These are phyloP conservation scores for Laspeyria flexula DNA, from an alignment of 2,888 invertebrate genomes.

Conservation along the genomic window DNA sequence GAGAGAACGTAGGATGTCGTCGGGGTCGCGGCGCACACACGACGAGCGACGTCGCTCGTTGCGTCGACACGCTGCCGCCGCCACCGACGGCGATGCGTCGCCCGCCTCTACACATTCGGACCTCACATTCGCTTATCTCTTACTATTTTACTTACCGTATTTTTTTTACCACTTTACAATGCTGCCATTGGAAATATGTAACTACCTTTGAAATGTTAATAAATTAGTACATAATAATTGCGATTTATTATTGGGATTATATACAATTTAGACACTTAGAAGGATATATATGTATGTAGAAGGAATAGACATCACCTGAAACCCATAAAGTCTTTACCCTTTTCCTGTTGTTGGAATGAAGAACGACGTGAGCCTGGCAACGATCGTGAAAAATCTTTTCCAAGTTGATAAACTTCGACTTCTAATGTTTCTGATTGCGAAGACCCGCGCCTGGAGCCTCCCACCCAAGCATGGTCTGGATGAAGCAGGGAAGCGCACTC, in stretches of 20 bases:
- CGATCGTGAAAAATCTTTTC: slow-evolving; percentile 94
- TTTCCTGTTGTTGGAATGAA: slow-evolving; percentile 91
- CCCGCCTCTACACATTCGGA: slow-evolving; percentile 55
- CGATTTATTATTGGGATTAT: not conserved
- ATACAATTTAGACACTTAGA: not conserved
- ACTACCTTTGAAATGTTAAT: not conserved
- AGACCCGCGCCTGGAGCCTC: slow-evolving; percentile 93
- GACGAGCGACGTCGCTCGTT: slow-evolving; percentile 92
- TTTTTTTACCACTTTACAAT: not conserved
- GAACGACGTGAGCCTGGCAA: slow-evolving; percentile 94
- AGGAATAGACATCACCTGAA: too few relatives aligned
- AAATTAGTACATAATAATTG: not conserved
- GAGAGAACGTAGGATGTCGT: slow-evolving; percentile 92
- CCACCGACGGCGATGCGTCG: slow-evolving; percentile 58
- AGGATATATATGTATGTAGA: too few relatives aligned
- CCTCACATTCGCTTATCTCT: slow-evolving; percentile 1
- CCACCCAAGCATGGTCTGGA: slow-evolving; percentile 94
- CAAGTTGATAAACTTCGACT: slow-evolving; percentile 93
- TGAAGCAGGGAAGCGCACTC: slow-evolving; percentile 92
- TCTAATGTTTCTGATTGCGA: slow-evolving; percentile 95
- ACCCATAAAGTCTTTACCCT: too few relatives aligned
- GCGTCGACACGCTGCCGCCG: slow-evolving; percentile 66
- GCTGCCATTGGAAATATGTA: not conserved
- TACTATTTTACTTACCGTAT: not conserved
- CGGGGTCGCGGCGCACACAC: slow-evolving; percentile 93